Percentiles rank a stretch among this genome's conserved stretches.
Conservation (phyloP, 2,888 invertebrate genomes). For the Thera obeliscata region DNA sequence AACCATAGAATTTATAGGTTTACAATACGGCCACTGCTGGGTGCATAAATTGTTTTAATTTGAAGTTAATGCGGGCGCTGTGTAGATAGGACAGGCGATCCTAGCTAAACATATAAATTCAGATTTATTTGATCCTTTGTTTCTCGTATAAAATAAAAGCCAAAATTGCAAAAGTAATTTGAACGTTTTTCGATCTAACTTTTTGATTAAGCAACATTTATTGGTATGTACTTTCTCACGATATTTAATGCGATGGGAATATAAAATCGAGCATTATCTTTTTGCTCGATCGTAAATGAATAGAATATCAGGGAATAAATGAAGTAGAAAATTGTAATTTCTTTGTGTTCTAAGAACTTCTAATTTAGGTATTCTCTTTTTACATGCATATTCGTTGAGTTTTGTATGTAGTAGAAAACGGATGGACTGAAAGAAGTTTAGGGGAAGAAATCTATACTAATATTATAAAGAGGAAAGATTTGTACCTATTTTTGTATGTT, state of each 20-base stretch:
- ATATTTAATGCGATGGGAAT: slow-evolving; percentile 16
- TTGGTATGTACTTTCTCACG: slow-evolving; percentile 23
- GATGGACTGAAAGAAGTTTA: no score
- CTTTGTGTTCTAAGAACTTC: neutral
- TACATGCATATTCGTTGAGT: neutral
- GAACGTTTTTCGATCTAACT: neutral
- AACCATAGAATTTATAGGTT: slow-evolving; percentile 74
- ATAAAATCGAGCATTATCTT: slow-evolving; percentile 4
- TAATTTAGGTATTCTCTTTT: neutral
- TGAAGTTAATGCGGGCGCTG: slow-evolving; percentile 77
- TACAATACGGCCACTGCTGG: slow-evolving; percentile 53
- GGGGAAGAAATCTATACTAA: no score
- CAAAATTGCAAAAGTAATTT: neutral
- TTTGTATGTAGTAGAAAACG: neutral
- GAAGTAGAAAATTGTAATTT: slow-evolving; percentile 1
- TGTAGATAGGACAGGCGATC: slow-evolving; percentile 25
- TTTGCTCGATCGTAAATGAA: neutral
- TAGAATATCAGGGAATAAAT: neutral
- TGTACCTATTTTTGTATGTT: no score
- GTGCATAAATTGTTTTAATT: slow-evolving; percentile 78
- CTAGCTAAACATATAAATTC: slow-evolving; percentile 17
- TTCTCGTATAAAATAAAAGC: slow-evolving; percentile 2
- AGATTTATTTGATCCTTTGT: slow-evolving; percentile 27
- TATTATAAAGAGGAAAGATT: no score
- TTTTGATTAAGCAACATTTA: neutral